A percentile compares a stretch with the other conserved stretches of the same genome.
Evolutionary conservation across 2,797 vertebrate species (phyloP).

Genomic region (Parauchenoglanis ngamensis): DNA sequence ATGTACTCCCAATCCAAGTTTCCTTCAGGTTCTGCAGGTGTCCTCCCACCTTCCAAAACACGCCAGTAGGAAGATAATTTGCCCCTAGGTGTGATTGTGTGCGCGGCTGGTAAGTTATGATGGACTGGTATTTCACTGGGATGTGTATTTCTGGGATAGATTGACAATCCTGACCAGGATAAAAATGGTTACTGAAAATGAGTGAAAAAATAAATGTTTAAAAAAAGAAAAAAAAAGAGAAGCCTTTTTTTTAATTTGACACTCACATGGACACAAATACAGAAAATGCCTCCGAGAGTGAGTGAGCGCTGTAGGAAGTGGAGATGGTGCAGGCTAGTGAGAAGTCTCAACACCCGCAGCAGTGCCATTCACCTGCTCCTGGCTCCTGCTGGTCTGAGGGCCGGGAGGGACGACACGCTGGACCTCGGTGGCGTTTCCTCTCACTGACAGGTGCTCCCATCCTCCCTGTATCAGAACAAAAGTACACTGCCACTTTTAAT

Average conservation of each 20-base stretch:
- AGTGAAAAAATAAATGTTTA: not conserved
- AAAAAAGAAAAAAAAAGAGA: not conserved
- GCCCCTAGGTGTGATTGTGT: not conserved
- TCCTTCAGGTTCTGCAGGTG: not conserved
- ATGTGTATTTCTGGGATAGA: not conserved
- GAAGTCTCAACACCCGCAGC: constrained; percentile 67
- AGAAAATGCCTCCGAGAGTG: constrained; percentile 14
- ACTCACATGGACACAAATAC: not conserved
- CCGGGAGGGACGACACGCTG: constrained; percentile 55
- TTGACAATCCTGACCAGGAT: not conserved
- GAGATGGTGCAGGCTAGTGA: not conserved
- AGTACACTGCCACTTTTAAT: not conserved
- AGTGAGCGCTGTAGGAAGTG: not conserved
- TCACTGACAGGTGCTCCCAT: constrained; percentile 90
- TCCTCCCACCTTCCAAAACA: not conserved
- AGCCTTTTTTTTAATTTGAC: not conserved
- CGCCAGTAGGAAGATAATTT: not conserved
- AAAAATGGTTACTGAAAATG: not conserved
- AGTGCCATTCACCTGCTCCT: constrained; percentile 72
- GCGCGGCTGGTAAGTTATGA: not conserved
- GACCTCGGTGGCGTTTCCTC: constrained; percentile 83
- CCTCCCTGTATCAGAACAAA: constrained; percentile 80
- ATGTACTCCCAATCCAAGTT: not conserved
- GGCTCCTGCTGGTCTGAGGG: constrained; percentile 62
- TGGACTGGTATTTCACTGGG: not conserved